A percentile compares a stretch with the other conserved stretches of the same genome.
These are phyloP conservation scores for Seriola dumerili DNA, from an alignment of 2,113 vertebrate species.

Conservation along the genomic window DNA sequence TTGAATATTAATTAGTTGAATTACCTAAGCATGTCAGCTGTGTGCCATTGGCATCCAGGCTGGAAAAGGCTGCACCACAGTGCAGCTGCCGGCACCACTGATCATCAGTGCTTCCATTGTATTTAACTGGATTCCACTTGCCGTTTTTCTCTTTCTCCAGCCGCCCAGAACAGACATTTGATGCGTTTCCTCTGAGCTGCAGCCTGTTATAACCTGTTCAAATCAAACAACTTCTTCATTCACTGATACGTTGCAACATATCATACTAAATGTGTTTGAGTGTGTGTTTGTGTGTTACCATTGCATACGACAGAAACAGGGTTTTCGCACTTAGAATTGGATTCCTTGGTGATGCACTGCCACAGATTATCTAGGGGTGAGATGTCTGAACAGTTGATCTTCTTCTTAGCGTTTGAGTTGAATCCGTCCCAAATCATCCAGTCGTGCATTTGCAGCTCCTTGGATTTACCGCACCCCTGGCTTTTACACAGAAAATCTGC, in stretches of 20 bases:
- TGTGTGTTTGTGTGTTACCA: constrained; percentile 46
- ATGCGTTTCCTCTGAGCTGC: neutral
- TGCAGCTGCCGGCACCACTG: constrained; percentile 52
- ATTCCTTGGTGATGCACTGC: constrained; percentile 58
- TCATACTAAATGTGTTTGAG: neutral
- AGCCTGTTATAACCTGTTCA: constrained; percentile 47
- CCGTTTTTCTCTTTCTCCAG: neutral
- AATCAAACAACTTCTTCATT: neutral
- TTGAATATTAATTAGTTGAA: rapidly evolving
- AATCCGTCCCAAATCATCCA: rapidly evolving
- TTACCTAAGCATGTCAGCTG: constrained; percentile 76
- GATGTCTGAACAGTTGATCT: neutral
- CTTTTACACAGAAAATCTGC: constrained; percentile 44
- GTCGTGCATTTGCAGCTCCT: rapidly evolving
- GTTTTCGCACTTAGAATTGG: rapidly evolving
- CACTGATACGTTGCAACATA: neutral
- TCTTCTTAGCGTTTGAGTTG: neutral
- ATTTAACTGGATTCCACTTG: rapidly evolving
- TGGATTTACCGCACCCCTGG: neutral
- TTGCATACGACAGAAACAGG: constrained; percentile 61
- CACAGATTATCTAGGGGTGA: neutral
- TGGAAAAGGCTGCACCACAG: constrained; percentile 31
- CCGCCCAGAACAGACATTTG: constrained; percentile 63
- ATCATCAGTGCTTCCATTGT: rapidly evolving
- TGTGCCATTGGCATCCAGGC: rapidly evolving